Percentiles rank a stretch among this genome's conserved stretches.
phyloP scores from a whole-genome alignment of 2,113 vertebrate genomes.

The Helogale parvula region DNA sequence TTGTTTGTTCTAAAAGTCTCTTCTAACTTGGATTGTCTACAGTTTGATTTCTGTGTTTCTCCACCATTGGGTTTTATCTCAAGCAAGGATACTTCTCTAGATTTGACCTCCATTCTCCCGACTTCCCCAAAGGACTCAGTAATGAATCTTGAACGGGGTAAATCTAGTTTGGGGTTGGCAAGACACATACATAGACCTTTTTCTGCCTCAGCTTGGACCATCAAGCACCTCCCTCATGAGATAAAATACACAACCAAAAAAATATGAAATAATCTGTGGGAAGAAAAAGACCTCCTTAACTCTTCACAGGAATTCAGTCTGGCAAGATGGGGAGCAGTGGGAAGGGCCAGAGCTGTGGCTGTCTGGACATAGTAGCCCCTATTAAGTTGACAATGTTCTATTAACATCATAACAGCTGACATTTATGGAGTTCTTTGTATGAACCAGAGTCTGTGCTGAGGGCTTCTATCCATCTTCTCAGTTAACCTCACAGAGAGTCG shows the following conservation, averaged over 20 bases:
- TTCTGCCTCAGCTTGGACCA: neutral
- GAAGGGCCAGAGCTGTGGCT: neutral
- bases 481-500: neutral
- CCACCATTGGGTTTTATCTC: neutral
- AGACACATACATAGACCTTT: neutral
- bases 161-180: neutral
- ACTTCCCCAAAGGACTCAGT: neutral
- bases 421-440: neutral
- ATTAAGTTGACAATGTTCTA: neutral
- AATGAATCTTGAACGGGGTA: neutral
- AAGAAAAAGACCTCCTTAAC: neutral
- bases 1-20: neutral
- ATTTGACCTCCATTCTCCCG: neutral
- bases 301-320: neutral
- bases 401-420: neutral
- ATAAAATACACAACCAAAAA: neutral
- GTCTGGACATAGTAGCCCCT: neutral
- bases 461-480: neutral
- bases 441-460: neutral
- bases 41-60: neutral
- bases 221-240: neutral
- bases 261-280: neutral
- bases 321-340: neutral
- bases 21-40: neutral
- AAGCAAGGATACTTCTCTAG: neutral